A percentile compares a stretch with the other conserved stretches of the same genome.
Conservation (phyloP, 2,113 vertebrate genomes). For the Martes martes region DNA sequence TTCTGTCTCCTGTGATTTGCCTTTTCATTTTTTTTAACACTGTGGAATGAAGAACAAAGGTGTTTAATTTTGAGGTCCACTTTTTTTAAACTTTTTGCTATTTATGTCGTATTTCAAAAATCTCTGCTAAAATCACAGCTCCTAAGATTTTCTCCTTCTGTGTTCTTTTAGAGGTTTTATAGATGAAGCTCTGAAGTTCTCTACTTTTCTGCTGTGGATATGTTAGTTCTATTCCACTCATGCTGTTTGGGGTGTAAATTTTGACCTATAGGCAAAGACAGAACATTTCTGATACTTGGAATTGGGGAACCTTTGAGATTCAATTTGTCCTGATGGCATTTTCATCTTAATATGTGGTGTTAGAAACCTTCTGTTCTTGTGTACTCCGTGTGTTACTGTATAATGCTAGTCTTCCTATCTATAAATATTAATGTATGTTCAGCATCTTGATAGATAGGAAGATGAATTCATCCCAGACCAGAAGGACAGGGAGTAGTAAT, state of each 20-base stretch:
- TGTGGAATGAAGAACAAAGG: constrained; percentile 17
- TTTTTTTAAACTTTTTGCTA: background rate
- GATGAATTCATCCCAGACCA: constrained; percentile 20
- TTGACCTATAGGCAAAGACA: background rate
- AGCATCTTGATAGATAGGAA: constrained; percentile 26
- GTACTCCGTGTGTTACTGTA: background rate
- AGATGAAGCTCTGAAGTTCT: background rate
- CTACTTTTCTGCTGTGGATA: background rate
- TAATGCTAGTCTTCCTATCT: background rate
- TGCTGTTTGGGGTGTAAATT: background rate
- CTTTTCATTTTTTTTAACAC: background rate
- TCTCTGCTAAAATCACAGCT: background rate
- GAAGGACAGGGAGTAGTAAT: background rate
- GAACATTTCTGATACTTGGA: background rate
- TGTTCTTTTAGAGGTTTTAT: constrained; percentile 11
- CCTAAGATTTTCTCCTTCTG: background rate
- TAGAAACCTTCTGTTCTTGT: constrained; percentile 29
- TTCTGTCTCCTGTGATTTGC: background rate
- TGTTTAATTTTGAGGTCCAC: constrained; percentile 31
- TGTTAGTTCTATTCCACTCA: background rate
- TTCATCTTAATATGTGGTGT: background rate
- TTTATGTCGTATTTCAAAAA: constrained; percentile 20
- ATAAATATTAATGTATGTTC: constrained; percentile 45
- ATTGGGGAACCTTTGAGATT: constrained; percentile 11
- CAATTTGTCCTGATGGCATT: background rate